phyloP scores from a whole-genome alignment of 2,113 vertebrate species.

The Gopherus flavomarginatus region DNA sequence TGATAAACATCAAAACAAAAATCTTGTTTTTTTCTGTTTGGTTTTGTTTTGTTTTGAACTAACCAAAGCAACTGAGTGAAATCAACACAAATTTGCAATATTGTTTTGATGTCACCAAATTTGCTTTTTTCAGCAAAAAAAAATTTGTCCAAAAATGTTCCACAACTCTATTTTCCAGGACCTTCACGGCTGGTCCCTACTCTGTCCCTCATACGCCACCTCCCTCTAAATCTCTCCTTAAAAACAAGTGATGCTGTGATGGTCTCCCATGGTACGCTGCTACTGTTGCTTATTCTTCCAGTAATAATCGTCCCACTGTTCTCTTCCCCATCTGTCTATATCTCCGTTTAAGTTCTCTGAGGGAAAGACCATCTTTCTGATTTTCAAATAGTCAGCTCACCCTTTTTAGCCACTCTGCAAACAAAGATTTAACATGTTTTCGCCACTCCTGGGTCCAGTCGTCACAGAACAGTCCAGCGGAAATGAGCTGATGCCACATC shows the following conservation, averaged over 20 bases:
- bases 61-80: background rate
- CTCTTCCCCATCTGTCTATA: background rate
- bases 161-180: background rate
- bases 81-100: background rate
- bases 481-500: background rate
- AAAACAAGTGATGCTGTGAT: background rate
- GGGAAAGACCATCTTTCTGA: background rate
- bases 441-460: background rate
- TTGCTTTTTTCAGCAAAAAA: background rate
- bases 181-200: background rate
- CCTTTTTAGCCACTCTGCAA: background rate
- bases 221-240: background rate
- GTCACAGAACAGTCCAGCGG: accelerated
- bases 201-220: background rate
- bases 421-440: accelerated
- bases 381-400: background rate
- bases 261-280: background rate
- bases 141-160: background rate
- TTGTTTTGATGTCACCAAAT: background rate
- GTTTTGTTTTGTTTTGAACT: background rate
- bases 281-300: background rate
- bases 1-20: background rate
- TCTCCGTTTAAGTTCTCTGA: background rate
- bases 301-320: background rate
- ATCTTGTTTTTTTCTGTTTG: background rate